Evolutionary conservation across 2,797 vertebrate species (phyloP), one percentile per base, ranked within the genome.

Genomic region (Numenius phaeopus): DNA sequence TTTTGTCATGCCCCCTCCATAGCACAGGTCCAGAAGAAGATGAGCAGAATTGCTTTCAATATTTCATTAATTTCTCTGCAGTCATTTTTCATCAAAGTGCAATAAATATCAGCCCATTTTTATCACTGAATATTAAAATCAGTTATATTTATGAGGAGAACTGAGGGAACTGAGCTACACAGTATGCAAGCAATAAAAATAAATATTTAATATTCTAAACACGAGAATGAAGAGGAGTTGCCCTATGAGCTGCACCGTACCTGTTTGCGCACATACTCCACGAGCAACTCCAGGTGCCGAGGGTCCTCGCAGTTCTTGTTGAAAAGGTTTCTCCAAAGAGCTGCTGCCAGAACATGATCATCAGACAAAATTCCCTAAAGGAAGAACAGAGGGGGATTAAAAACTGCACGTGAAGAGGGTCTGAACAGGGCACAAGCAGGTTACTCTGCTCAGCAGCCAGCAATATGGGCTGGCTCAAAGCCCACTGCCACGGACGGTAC

Each of bases 191-290:
- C 49, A 73, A 19, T 15, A 29, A 20, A 46, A 57, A 13, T 1
- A n/a, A 32, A 26, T 5, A 14, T 18, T 44, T 9, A 22, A 5
- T 2, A 6, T 46, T 5, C 61, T 26, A 44, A 12, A 11, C 7
- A 34, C 30, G 47, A 14, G 62, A 46, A 65, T 1, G 34, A 26
- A 54, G 57, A 12, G 27, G 27, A 40, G 50, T 8, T 3, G 1
- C 27, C 1, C 46, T 18, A 19, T 5, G 14, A 67, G 42, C 29
- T 26, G 59, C 2, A 7, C 7, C 4, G 29, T 93, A 99, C 99
- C 99, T 99, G 99, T 82, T 99, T 99, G 96, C 99, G 99, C 34
- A 99, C 99, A 14, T 99, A 99, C 34, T 99, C 99, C 66, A 99
- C 99, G 50, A 99, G 98, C 49, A 99, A 93, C 95, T 99, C 99